Evolutionary conservation across 2,113 vertebrate genomes (phyloP).

Genomic region (Eulemur rufifrons): DNA sequence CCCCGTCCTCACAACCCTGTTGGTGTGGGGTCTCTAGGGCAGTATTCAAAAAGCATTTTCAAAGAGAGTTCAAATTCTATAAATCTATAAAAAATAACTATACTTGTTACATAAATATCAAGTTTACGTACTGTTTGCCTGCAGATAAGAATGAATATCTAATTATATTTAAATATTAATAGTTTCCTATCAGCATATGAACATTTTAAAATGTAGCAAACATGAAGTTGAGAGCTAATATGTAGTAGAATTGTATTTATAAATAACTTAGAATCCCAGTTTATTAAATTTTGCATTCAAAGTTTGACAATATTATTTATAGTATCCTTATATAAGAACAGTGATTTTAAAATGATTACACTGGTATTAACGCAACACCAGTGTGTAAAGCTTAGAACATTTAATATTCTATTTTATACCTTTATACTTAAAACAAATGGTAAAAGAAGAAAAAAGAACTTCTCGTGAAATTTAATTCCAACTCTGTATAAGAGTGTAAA

Average conservation of each 20-base stretch:
- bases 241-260: neutral
- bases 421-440: neutral
- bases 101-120: neutral
- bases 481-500: accelerated
- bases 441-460: neutral
- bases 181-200: neutral
- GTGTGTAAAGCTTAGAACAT: neutral
- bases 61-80: neutral
- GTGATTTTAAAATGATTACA: neutral
- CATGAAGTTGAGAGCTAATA: neutral
- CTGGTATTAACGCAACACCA: neutral
- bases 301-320: neutral
- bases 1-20: neutral
- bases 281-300: neutral
- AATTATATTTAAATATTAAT: neutral
- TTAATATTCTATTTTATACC: neutral
- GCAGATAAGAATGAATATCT: neutral
- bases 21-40: neutral
- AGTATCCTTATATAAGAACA: neutral
- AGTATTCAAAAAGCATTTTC: neutral
- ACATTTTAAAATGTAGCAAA: neutral
- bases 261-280: neutral
- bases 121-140: neutral
- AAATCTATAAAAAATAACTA: neutral
- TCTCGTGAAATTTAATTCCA: neutral